phyloP scores from a whole-genome alignment of 2,888 invertebrate species.

The Leucoma salicis region DNA sequence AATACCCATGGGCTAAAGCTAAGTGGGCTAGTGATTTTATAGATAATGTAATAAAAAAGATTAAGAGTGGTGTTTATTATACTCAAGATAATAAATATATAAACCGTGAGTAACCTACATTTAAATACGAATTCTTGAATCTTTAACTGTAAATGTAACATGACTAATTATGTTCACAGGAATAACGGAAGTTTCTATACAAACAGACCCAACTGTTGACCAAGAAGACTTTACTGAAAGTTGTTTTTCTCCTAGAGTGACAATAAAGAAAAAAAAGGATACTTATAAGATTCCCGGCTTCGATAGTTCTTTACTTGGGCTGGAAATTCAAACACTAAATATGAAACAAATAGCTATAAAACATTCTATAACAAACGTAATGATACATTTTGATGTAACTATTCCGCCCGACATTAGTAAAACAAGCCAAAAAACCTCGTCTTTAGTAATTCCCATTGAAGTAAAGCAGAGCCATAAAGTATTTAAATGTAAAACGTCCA shows the following conservation, averaged over 20 bases:
- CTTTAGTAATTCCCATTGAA: constrained; percentile 43
- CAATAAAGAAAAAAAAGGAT: constrained; percentile 19
- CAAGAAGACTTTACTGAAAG: constrained; percentile 2
- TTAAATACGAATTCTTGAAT: neutral
- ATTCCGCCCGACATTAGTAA: constrained; percentile 33
- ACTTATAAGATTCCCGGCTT: constrained; percentile 49
- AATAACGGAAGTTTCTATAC: constrained; percentile 41
- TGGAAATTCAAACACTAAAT: constrained; percentile 54
- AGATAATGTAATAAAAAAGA: constrained; percentile 65
- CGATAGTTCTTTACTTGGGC: constrained; percentile 41
- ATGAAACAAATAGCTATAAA: constrained; percentile 57
- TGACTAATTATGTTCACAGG: constrained; percentile 8
- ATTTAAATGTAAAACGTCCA: constrained; percentile 59
- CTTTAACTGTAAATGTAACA: neutral
- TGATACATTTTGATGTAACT: constrained; percentile 64
- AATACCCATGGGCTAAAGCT: constrained; percentile 51
- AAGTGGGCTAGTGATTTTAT: constrained; percentile 66
- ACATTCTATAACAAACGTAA: constrained; percentile 57
- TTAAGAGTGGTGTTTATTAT: constrained; percentile 62
- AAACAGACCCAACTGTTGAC: constrained; percentile 31
- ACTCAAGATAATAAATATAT: constrained; percentile 38
- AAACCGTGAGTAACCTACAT: neutral
- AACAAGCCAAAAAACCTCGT: constrained; percentile 30
- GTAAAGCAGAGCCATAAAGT: constrained; percentile 44
- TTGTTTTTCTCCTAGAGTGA: constrained; percentile 16